Evolutionary conservation across 2,888 invertebrate genomes (phyloP).

Genomic region (Callyntrura guangdongensis): DNA sequence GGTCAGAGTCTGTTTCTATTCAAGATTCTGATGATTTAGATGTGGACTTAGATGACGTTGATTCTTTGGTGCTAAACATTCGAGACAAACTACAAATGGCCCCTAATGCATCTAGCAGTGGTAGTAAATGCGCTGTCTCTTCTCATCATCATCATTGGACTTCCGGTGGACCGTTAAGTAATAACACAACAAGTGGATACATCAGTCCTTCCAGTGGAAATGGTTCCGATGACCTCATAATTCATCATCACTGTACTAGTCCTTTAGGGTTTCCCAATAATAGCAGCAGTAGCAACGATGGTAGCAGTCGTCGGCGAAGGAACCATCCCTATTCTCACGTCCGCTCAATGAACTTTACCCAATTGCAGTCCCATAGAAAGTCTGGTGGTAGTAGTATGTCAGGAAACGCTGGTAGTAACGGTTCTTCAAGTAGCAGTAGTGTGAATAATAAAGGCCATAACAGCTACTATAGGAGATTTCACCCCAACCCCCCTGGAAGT

Average conservation of each 20-base stretch:
- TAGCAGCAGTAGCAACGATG: constrained; percentile 54
- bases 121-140: constrained; percentile 50
- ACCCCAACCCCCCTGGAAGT: constrained; percentile 79
- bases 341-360: constrained; percentile 65
- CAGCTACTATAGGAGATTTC: constrained; percentile 79
- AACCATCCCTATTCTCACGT: constrained; percentile 79
- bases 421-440: constrained; percentile 1
- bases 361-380: constrained; percentile 50
- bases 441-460: constrained; percentile 61
- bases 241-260: constrained; percentile 73
- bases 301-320: constrained; percentile 65
- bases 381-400: constrained; percentile 30
- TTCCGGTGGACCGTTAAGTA: constrained; percentile 37
- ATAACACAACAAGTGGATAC: constrained; percentile 30
- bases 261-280: constrained; percentile 71
- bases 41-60: constrained; percentile 83
- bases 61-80: constrained; percentile 83
- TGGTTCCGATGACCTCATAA: constrained; percentile 55
- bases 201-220: constrained; percentile 62
- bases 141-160: constrained; percentile 61
- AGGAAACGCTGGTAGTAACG: constrained; percentile 13
- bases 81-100: constrained; percentile 84
- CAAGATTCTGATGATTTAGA: constrained; percentile 82
- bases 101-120: constrained; percentile 42
- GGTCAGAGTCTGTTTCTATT: constrained; percentile 79